Conservation (phyloP, 2,888 invertebrate species). For the Lymantria monacha region DNA sequence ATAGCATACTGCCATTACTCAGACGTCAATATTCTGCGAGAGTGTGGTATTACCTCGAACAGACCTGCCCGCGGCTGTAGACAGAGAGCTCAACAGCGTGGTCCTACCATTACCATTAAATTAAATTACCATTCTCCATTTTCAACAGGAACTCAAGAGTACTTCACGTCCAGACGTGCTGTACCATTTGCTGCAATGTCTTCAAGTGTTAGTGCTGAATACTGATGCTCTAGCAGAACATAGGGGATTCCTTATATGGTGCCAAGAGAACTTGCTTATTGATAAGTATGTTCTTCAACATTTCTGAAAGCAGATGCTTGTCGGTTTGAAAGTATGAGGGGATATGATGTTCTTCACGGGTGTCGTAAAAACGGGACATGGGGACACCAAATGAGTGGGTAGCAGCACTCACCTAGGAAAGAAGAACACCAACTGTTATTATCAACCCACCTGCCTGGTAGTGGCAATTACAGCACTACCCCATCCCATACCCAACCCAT, state of each 20-base stretch:
- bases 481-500: too few relatives aligned
- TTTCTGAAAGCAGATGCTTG: background rate
- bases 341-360: background rate
- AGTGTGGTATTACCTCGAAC: too few relatives aligned
- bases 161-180: conserved; percentile 95
- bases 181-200: conserved; percentile 94
- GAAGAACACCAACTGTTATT: too few relatives aligned
- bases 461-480: too few relatives aligned
- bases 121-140: too few relatives aligned
- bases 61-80: too few relatives aligned
- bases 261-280: conserved; percentile 96
- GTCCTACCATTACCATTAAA: too few relatives aligned
- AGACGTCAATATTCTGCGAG: too few relatives aligned
- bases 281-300: conserved; percentile 85
- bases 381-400: background rate
- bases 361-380: background rate
- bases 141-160: conserved; percentile 86
- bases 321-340: background rate
- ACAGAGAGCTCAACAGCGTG: too few relatives aligned
- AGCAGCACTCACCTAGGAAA: too few relatives aligned
- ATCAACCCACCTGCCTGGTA: too few relatives aligned
- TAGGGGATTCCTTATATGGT: conserved; percentile 96
- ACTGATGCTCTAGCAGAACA: conserved; percentile 97
- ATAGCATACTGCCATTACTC: too few relatives aligned
- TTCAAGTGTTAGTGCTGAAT: conserved; percentile 95